These are phyloP conservation scores for Ferrisia virgata DNA, from an alignment of 2,888 invertebrate species.

Conservation along the genomic window DNA sequence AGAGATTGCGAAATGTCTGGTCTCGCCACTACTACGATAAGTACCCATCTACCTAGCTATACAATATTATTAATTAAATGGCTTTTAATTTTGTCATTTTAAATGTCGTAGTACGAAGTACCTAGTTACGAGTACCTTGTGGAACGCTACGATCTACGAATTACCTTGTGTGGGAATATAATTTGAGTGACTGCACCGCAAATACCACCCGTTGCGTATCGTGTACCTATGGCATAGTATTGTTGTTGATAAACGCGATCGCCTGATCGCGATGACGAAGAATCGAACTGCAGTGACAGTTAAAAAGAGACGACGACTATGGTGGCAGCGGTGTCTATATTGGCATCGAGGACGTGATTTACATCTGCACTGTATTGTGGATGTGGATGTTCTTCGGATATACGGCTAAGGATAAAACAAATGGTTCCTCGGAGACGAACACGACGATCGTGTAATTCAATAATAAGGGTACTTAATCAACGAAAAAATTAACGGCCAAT, in stretches of 20 bases:
- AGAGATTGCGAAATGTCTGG: not conserved
- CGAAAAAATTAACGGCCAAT: not conserved
- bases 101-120: no score
- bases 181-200: no score
- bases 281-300: not conserved
- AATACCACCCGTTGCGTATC: not conserved
- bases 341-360: not conserved
- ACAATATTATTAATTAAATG: not conserved
- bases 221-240: not conserved
- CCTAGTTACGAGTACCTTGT: no score
- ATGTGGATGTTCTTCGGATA: no score
- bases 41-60: not conserved
- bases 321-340: no score
- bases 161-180: not conserved
- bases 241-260: not conserved
- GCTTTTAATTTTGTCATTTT: not conserved
- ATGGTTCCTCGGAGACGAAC: not conserved
- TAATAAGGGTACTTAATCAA: conserved; percentile 10
- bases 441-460: conserved; percentile 19
- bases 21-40: not conserved
- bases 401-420: not conserved
- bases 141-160: no score
- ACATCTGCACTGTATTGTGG: no score
- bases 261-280: not conserved
- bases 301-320: no score